Base-by-base conservation (phyloP, 2,888 invertebrate genomes). In the Halictus quadricinctus region DNA sequence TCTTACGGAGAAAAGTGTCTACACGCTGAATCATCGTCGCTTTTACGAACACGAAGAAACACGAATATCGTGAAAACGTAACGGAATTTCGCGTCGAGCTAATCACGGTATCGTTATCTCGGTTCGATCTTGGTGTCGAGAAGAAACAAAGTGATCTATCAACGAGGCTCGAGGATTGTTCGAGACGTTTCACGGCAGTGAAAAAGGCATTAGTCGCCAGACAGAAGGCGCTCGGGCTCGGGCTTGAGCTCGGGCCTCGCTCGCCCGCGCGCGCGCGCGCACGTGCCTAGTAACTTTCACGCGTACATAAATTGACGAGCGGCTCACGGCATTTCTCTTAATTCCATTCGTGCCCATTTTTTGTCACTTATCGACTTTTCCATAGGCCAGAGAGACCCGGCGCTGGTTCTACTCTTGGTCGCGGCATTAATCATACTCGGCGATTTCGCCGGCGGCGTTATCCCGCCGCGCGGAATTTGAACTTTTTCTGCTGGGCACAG, bases 401-500 rank as follows among this genome's bases (percentile, higher is more conserved):
- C 85, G 83, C 87, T 86, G 85, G 80, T 84, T 90, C 90, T 88
- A 82, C 82, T 21, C 79, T 76, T 72, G 80, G 80, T 76, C 83
- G 36, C 36, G 87, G 89, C 86, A 91, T 91, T 90, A 90, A 91
- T 90, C 90, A 90, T 90, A 90, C 54, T 77, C 83, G 85, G 85
- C 74, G 84, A 83, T 87, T 87, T 87, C 79, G 90, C 88, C 85
- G 60, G 87, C 80, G 86, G 89, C 88, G 76, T 84, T 84, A 77
- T 83, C 84, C 83, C 80, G 85, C 80, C 83, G 87, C 83, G 87
- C 76, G 88, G 91, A 91, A 91, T 91, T 91, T 90, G 76, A 88
- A 84, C 81, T 88, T 87, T 87, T 89, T 88, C 83, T 48, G 73
- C 50, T 36, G 69, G 12, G 82, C 36, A 54, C 58, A 29, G 72